Base-by-base conservation (phyloP, 2,888 invertebrate species). In the Allolobophora icterica region DNA sequence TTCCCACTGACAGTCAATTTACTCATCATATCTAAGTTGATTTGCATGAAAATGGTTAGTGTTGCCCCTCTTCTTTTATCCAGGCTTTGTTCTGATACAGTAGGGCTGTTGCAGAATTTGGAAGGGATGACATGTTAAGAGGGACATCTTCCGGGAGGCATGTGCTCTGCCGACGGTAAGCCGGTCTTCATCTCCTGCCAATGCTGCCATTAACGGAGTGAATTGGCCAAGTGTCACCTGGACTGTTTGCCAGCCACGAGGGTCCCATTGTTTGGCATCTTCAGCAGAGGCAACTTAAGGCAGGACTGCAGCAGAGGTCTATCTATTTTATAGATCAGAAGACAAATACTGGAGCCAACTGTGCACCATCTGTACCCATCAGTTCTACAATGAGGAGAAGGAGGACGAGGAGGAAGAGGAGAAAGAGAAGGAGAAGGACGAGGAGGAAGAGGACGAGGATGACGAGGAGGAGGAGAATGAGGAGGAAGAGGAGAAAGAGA, bases 161-260 rank as follows among this genome's bases (percentile, higher is more conserved):
- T 71, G 71, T 52, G 71, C 30, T 71, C 11, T 71, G 71, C 71
- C 71, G n/a, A 71, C 11, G 6, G 71, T n/a, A n/a, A 30, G n/a
- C 71, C 71, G 1, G 30, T 11, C 71, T n/a, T 71, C n/a, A 30
- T 71, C 71, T 71, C 24, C 58, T 30, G 58, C 58, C 58, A 58
- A 24, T 30, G 71, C 21, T 52, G 24, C 52, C 24, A 52, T 21
- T 24, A 52, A 17, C 8, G 11, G n/a, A 71, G 13, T n/a, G 71
- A 71, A 71, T n/a, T 71, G n/a, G 52, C n/a, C n/a, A 71, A n/a
- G 71, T 71, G 71, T 71, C 71, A 71, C 71, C 71, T 71, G 71
- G 71, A 71, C 71, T 71, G 71, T 71, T 71, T 71, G 71, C 71
- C 71, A 71, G 30, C 71, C n/a, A 71, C 11, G n/a, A 71, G 71